These are phyloP conservation scores for Terrapene triunguis DNA, from an alignment of 2,113 vertebrate genomes.

Conservation along the genomic window DNA sequence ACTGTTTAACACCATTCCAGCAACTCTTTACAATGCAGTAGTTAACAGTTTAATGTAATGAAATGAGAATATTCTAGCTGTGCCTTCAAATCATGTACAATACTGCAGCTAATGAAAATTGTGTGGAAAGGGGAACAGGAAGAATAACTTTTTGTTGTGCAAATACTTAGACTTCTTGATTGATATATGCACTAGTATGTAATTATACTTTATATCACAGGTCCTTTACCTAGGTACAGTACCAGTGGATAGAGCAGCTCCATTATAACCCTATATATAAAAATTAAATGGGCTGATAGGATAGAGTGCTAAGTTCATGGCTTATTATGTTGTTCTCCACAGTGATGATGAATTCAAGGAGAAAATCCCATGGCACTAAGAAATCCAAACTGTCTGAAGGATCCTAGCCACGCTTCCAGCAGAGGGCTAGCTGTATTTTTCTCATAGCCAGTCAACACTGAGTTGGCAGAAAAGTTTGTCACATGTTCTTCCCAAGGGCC, in stretches of 20 bases:
- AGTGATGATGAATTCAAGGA: background rate
- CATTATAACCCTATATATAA: fast-evolving
- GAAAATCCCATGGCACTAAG: background rate
- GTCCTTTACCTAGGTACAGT: background rate
- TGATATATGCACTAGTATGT: background rate
- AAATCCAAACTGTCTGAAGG: background rate
- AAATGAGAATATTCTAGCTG: background rate
- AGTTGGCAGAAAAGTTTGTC: background rate
- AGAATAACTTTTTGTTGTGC: background rate
- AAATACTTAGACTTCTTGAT: background rate
- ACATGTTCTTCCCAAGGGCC: background rate
- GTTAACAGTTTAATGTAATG: background rate
- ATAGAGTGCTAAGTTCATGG: background rate
- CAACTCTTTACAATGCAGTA: background rate
- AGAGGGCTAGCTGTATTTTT: background rate
- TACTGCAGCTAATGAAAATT: background rate
- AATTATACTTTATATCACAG: background rate
- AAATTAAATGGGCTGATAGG: background rate
- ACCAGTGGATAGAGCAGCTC: background rate
- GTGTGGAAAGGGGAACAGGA: background rate
- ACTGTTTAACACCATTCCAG: background rate
- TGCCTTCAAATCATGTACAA: background rate
- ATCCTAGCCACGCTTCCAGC: background rate
- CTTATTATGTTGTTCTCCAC: background rate
- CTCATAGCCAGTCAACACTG: background rate